A percentile compares a stretch with the other conserved stretches of the same genome.
Conservation (phyloP, 1,140 invertebrate species). For the Brachionus calyciflorus region DNA sequence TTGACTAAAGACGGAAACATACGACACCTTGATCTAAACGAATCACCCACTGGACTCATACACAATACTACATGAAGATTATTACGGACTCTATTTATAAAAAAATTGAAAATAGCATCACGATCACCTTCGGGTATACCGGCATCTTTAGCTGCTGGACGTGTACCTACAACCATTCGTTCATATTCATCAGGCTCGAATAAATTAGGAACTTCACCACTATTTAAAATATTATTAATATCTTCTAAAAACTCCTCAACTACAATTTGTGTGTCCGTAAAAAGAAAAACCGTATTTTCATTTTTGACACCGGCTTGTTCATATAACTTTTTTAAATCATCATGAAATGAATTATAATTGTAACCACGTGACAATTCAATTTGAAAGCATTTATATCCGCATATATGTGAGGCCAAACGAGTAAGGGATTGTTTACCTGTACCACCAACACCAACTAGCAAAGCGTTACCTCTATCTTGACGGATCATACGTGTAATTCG, state of each 20-base stretch:
- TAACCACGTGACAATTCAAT: conserved; percentile 80
- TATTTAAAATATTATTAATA: conserved; percentile 75
- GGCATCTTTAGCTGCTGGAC: conserved; percentile 68
- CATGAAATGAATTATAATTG: conserved; percentile 73
- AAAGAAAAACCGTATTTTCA: conserved; percentile 60
- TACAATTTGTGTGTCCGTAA: conserved; percentile 65
- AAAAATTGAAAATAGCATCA: conserved; percentile 71
- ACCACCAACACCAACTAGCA: conserved; percentile 62
- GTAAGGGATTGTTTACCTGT: conserved; percentile 62
- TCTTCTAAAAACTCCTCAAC: conserved; percentile 81
- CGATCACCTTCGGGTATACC: conserved; percentile 69
- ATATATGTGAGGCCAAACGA: conserved; percentile 59
- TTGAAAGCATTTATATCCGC: conserved; percentile 71
- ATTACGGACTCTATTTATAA: conserved; percentile 61
- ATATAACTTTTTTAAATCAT: conserved; percentile 73
- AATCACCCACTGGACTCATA: conserved; percentile 67
- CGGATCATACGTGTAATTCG: conserved; percentile 60
- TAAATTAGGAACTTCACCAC: conserved; percentile 60
- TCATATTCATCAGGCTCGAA: conserved; percentile 77
- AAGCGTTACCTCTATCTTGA: conserved; percentile 59
- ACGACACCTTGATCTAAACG: conserved; percentile 68
- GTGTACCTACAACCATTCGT: conserved; percentile 71
- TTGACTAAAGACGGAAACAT: conserved; percentile 63
- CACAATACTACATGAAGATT: conserved; percentile 62
- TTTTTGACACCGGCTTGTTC: conserved; percentile 61